Evolutionary conservation across 2,888 invertebrate species (phyloP), one percentile per base, ranked within the genome.

Genomic region (Melanophora roralis): DNA sequence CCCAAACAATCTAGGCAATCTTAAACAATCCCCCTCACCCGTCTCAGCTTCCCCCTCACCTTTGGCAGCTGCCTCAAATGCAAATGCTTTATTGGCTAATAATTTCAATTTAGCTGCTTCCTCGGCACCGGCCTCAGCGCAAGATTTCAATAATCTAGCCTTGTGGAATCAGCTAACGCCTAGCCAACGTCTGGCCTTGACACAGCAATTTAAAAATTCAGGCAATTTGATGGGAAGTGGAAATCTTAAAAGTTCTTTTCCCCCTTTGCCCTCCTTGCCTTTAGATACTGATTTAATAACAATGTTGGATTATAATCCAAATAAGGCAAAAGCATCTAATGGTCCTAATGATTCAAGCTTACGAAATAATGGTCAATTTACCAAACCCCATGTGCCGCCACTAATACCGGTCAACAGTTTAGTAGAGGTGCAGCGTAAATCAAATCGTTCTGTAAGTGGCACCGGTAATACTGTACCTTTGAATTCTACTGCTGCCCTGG

Each of bases 141-240:
- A 79, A 16, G 88, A 89, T 71, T 88, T 88, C 21, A 86, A 88
- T 8, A 89, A 89, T 80, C 76, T 89, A 49, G 87, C 89, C 1
- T 81, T 89, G 36, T 89, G 89, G 89, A 89, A 89, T 84, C 88
- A 88, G 72, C 78, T 89, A 81, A 86, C 85, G 23, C 87, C 84
- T 43, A 82, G 85, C 5, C 87, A 88, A 69, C 84, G 88, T 47
- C 78, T 88, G 47, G 77, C 88, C 3, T 82, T 88, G 27, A 88
- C 87, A 2, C 88, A 88, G 55, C 88, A 88, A 79, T 83, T 87
- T 27, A 88, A 88, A 57, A 83, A 73, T 62, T 84, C 84, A 19
- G 81, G 78, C 38, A 69, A 65, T 21, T 57, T 82, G 38, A 45
- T 81, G 45, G 68, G 60, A n/a, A n/a, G n/a, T 23, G 27, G 53